These are phyloP conservation scores for Neoarius graeffei DNA, from an alignment of 2,113 vertebrate genomes.

Conservation along the genomic window DNA sequence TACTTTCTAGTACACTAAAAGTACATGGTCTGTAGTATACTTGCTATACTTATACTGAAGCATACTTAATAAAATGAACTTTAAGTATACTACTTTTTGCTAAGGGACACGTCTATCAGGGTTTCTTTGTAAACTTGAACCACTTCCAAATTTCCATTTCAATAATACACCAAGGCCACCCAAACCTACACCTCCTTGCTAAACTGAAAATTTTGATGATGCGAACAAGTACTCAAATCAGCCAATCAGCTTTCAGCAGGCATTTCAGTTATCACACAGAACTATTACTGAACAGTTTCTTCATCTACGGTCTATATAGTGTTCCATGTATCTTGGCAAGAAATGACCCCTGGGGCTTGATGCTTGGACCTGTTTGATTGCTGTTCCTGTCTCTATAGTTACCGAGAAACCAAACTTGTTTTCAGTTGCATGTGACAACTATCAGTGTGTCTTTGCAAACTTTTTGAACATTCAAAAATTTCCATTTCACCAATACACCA, in stretches of 20 bases:
- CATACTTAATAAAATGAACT: too few relatives aligned
- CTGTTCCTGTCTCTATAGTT: neutral
- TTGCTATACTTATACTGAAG: too few relatives aligned
- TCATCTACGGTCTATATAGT: neutral
- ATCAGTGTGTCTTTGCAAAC: neutral
- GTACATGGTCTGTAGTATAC: too few relatives aligned
- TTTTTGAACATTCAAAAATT: neutral
- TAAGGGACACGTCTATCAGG: neutral
- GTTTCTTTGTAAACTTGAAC: neutral
- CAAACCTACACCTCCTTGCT: too few relatives aligned
- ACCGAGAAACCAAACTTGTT: neutral
- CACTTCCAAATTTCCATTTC: too few relatives aligned
- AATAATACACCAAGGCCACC: neutral
- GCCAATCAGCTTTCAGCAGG: neutral
- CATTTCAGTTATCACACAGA: neutral
- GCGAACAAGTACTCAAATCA: too few relatives aligned
- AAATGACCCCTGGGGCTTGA: neutral
- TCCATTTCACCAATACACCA: neutral
- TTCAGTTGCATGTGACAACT: neutral
- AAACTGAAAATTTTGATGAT: neutral
- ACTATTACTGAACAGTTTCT: neutral
- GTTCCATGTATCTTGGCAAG: neutral
- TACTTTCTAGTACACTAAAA: too few relatives aligned
- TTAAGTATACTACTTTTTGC: too few relatives aligned
- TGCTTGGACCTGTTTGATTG: neutral